Conservation (phyloP, 2,113 vertebrate species). For the Fukomys damarensis region DNA sequence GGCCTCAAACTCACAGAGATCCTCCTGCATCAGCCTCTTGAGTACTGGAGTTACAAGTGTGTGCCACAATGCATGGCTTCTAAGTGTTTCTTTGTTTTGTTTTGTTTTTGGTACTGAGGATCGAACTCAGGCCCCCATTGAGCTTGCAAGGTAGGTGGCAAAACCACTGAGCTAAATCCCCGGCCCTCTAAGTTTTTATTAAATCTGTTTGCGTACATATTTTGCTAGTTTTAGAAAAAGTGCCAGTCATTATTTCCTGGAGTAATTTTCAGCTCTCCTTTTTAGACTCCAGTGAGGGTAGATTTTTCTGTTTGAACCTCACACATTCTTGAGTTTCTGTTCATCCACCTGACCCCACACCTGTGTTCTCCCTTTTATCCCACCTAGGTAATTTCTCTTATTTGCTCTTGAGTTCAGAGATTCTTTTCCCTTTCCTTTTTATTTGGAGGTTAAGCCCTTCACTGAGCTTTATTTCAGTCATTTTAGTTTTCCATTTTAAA, state of each 20-base stretch:
- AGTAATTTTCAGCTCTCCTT: slow-evolving; percentile 10
- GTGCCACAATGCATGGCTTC: background rate
- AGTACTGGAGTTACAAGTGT: too few relatives aligned
- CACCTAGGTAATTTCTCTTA: background rate
- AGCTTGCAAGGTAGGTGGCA: too few relatives aligned
- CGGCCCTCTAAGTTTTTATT: background rate
- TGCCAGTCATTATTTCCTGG: background rate
- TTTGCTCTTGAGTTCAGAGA: background rate
- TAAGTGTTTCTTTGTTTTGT: too few relatives aligned
- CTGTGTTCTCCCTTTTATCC: background rate
- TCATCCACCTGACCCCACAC: background rate
- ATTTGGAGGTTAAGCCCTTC: background rate
- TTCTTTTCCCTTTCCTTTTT: background rate
- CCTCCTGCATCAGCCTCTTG: too few relatives aligned
- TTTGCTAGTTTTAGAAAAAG: background rate
- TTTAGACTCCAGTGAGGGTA: background rate
- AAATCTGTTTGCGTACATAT: background rate
- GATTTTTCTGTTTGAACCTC: background rate
- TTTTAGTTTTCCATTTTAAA: background rate
- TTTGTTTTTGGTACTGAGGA: too few relatives aligned
- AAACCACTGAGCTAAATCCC: too few relatives aligned
- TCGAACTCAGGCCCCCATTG: too few relatives aligned
- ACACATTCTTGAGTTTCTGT: background rate
- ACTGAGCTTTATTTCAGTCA: background rate
- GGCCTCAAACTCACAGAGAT: background rate